These are phyloP conservation scores for Aplochiton taeniatus DNA, from an alignment of 2,797 vertebrate species.

Conservation along the genomic window DNA sequence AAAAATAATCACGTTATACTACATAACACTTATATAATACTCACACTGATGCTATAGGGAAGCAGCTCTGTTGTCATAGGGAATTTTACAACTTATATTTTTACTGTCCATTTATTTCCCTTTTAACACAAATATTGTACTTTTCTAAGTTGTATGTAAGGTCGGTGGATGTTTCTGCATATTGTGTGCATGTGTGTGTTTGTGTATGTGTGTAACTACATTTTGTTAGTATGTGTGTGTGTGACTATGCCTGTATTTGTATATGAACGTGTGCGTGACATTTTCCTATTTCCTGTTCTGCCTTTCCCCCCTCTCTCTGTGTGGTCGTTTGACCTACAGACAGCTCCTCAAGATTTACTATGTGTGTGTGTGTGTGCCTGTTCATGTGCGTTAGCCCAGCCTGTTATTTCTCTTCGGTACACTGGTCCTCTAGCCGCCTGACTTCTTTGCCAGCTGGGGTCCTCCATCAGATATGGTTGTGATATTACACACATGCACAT, in stretches of 20 bases:
- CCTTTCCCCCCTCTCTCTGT: constrained; percentile 13
- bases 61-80: background rate
- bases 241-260: background rate
- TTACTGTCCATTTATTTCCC: too few relatives aligned
- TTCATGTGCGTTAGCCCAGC: constrained; percentile 17
- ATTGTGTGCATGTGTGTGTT: constrained; percentile 11
- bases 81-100: too few relatives aligned
- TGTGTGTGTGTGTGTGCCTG: background rate
- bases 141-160: too few relatives aligned
- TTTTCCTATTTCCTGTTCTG: constrained; percentile 7
- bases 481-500: constrained; percentile 2
- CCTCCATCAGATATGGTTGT: constrained; percentile 43
- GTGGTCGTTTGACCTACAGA: constrained; percentile 21
- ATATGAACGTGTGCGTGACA: constrained; percentile 14
- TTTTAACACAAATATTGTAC: too few relatives aligned
- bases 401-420: constrained; percentile 53
- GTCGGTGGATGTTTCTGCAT: too few relatives aligned
- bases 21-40: background rate
- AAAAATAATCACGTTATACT: too few relatives aligned
- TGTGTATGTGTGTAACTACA: constrained; percentile 34
- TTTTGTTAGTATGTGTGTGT: background rate
- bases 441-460: constrained; percentile 31
- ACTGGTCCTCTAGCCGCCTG: constrained; percentile 29
- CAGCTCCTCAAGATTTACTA: constrained; percentile 43
- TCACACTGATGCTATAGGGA: background rate